Evolutionary conservation across 2,797 vertebrate species (phyloP).

Genomic region (Hydrocynus forskahlii): DNA sequence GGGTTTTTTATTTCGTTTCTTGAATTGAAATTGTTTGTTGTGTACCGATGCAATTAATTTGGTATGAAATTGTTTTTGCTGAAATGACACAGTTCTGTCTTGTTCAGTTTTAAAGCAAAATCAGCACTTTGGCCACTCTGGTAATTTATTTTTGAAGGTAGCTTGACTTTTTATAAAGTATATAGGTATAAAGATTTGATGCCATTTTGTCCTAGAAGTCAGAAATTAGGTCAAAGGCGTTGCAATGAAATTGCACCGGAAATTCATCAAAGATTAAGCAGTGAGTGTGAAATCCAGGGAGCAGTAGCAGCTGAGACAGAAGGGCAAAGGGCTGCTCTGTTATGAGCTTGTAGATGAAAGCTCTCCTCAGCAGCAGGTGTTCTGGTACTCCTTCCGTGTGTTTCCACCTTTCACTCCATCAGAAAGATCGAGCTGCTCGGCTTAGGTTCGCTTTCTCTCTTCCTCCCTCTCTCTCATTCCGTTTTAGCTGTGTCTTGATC

Average conservation of each 20-base stretch:
- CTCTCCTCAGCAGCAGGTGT: slow-evolving; percentile 16
- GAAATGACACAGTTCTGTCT: neutral
- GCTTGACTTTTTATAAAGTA: no score
- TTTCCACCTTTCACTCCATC: slow-evolving; percentile 1
- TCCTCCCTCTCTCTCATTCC: neutral
- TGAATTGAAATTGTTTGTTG: no score
- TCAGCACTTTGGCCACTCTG: no score
- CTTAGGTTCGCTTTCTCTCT: neutral
- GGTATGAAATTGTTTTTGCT: neutral
- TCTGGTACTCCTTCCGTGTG: neutral
- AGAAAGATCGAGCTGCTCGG: neutral
- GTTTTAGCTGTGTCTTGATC: neutral
- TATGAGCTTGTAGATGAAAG: neutral
- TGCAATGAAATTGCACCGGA: no score
- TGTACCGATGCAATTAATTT: no score
- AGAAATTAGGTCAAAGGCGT: neutral
- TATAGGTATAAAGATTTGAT: neutral
- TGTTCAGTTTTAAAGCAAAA: neutral
- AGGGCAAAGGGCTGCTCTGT: neutral
- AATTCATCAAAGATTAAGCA: neutral
- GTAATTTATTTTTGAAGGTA: no score
- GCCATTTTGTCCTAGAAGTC: neutral
- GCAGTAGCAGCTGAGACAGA: neutral
- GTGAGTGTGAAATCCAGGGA: neutral
- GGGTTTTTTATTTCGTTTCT: neutral